phyloP scores from a whole-genome alignment of 2,888 invertebrate genomes.

The Gymnosoma rotundatum region DNA sequence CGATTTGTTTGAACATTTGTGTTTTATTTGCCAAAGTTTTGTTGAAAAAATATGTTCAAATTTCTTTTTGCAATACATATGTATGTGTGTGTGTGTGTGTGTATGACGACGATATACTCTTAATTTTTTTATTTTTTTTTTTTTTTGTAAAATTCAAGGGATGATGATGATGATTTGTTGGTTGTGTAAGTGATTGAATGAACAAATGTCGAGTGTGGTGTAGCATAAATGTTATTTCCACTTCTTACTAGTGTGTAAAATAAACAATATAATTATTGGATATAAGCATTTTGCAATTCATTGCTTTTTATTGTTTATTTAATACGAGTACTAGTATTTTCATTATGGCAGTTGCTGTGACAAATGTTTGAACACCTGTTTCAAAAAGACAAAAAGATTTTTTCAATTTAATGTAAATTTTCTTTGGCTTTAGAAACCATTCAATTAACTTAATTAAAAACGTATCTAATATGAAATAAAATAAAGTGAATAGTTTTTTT shows the following conservation, averaged over 20 bases:
- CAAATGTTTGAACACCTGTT: slow-evolving; percentile 65
- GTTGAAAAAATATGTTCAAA: slow-evolving; percentile 78
- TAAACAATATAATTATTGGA: slow-evolving; percentile 54
- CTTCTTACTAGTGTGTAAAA: slow-evolving; percentile 15
- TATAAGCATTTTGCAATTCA: slow-evolving; percentile 56
- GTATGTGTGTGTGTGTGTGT: no score
- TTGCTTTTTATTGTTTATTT: slow-evolving; percentile 35
- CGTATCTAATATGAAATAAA: slow-evolving; percentile 14
- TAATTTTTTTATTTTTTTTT: background rate
- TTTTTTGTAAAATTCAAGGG: slow-evolving; percentile 28
- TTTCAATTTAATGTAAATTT: no score
- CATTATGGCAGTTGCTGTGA: slow-evolving; percentile 15
- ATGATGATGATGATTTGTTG: slow-evolving; percentile 45
- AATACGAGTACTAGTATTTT: no score
- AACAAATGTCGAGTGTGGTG: slow-evolving; percentile 37
- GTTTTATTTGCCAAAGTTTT: slow-evolving; percentile 79
- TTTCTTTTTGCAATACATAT: slow-evolving; percentile 72
- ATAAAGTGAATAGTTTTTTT: background rate
- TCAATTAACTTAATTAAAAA: slow-evolving; percentile 82
- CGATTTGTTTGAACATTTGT: slow-evolving; percentile 69
- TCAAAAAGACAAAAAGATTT: slow-evolving; percentile 25
- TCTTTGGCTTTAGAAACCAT: slow-evolving; percentile 57
- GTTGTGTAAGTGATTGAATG: slow-evolving; percentile 39
- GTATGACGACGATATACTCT: background rate
- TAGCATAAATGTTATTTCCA: slow-evolving; percentile 19